These are phyloP conservation scores for Nomada ruficornis DNA, from an alignment of 2,888 invertebrate genomes.

Conservation along the genomic window DNA sequence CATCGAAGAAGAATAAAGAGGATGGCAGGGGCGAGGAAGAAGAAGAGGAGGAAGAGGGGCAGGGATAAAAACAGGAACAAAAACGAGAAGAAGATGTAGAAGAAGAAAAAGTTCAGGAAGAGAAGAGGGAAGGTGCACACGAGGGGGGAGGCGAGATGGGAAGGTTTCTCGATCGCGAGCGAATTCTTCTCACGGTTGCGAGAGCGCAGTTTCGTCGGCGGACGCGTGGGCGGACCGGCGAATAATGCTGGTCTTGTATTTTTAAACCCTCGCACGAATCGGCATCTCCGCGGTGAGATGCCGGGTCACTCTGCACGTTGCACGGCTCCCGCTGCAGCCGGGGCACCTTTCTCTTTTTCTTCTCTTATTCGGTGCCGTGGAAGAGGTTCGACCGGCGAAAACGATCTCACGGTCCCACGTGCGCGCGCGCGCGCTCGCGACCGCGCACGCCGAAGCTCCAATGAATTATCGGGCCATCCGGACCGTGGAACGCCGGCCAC, in stretches of 20 bases:
- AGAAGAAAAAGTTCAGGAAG: slow-evolving; percentile 21
- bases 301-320: slow-evolving; percentile 61
- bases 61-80: slow-evolving; percentile 4
- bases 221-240: slow-evolving; percentile 78
- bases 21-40: neutral
- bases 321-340: slow-evolving; percentile 58
- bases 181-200: slow-evolving; percentile 79
- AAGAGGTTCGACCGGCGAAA: slow-evolving; percentile 62
- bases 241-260: slow-evolving; percentile 76
- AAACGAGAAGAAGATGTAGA: slow-evolving; percentile 3
- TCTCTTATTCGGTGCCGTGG: slow-evolving; percentile 51
- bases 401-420: slow-evolving; percentile 71
- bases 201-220: slow-evolving; percentile 70
- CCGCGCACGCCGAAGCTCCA: slow-evolving; percentile 61
- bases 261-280: slow-evolving; percentile 73
- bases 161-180: slow-evolving; percentile 70
- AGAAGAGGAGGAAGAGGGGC: slow-evolving; percentile 2
- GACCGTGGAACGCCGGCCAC: slow-evolving; percentile 50
- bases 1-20: slow-evolving; percentile 10
- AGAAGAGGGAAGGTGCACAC: slow-evolving; percentile 7
- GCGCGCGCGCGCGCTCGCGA: slow-evolving; percentile 12
- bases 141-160: slow-evolving; percentile 9
- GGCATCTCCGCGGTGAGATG: slow-evolving; percentile 57
- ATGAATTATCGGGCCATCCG: slow-evolving; percentile 72
- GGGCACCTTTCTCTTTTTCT: slow-evolving; percentile 67